phyloP scores from a whole-genome alignment of 2,888 invertebrate species.

The Nomada ferruginata region DNA sequence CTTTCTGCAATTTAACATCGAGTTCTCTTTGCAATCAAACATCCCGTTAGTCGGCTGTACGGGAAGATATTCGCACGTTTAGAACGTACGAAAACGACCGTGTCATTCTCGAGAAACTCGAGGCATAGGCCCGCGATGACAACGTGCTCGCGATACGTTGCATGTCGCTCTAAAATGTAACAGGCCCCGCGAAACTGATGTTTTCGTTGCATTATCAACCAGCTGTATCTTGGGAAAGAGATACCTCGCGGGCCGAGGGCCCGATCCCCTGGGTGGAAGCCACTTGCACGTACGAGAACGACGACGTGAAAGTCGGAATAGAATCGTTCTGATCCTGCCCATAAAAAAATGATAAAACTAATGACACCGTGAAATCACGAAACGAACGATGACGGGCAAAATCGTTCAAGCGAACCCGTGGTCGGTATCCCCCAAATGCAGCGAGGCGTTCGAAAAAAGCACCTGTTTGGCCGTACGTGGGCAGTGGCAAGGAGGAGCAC shows the following conservation, averaged over 20 bases:
- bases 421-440: neutral
- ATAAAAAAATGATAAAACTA: too few species aligned
- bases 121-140: slow-evolving; percentile 36
- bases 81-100: slow-evolving; percentile 31
- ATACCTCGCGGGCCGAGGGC: slow-evolving; percentile 56
- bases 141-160: slow-evolving; percentile 46
- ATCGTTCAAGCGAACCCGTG: neutral
- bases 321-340: slow-evolving; percentile 33
- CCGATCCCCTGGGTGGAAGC: slow-evolving; percentile 60
- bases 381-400: neutral
- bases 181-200: slow-evolving; percentile 62
- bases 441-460: slow-evolving; percentile 39
- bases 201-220: slow-evolving; percentile 66
- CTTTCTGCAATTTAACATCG: neutral
- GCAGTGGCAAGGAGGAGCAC: slow-evolving; percentile 52
- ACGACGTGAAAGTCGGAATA: slow-evolving; percentile 61
- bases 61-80: neutral
- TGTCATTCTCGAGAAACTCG: slow-evolving; percentile 42
- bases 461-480: slow-evolving; percentile 52
- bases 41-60: too few species aligned
- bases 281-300: slow-evolving; percentile 61
- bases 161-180: slow-evolving; percentile 69
- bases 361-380: too few species aligned
- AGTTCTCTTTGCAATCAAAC: neutral
- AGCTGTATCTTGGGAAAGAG: slow-evolving; percentile 68